Conservation (phyloP, 2,113 vertebrate species). For the Plectropomus leopardus region DNA sequence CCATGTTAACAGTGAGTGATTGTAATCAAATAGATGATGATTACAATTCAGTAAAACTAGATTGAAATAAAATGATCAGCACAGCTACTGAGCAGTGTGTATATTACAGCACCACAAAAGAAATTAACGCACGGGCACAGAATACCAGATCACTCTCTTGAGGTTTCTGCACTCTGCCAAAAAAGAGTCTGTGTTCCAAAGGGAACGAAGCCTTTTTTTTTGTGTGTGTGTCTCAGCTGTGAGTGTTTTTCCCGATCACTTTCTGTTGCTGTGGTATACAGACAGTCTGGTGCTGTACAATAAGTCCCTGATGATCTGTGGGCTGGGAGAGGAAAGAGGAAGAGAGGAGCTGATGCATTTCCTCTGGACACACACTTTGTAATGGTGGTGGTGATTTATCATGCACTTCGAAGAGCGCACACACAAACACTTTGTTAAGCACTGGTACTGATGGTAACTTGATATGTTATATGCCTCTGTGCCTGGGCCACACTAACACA, state of each 20-base stretch:
- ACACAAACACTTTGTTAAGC: constrained; percentile 13
- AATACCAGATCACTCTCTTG: constrained; percentile 32
- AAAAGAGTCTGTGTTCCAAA: constrained; percentile 26
- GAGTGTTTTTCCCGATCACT: constrained; percentile 47
- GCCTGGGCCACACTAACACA: constrained; percentile 37
- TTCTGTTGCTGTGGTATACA: constrained; percentile 42
- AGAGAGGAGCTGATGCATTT: constrained; percentile 73
- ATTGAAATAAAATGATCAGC: neutral
- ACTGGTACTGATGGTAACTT: constrained; percentile 48
- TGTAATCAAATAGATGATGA: constrained; percentile 22
- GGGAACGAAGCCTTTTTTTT: constrained; percentile 42
- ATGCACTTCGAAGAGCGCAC: constrained; percentile 21
- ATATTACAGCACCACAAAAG: neutral
- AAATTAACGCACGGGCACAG: neutral
- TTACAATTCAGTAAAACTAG: neutral
- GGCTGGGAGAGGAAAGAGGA: constrained; percentile 64
- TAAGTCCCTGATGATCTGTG: constrained; percentile 63
- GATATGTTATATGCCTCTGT: constrained; percentile 52
- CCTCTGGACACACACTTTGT: constrained; percentile 63
- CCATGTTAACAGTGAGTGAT: neutral
- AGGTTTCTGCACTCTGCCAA: constrained; percentile 4
- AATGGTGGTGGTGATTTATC: constrained; percentile 57
- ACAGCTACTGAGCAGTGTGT: neutral
- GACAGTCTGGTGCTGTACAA: constrained; percentile 58
- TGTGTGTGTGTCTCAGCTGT: constrained; percentile 21